Percentiles rank a stretch among this genome's conserved stretches.
Evolutionary conservation across 2,888 invertebrate species (phyloP).

Genomic region (Perdita meconis): DNA sequence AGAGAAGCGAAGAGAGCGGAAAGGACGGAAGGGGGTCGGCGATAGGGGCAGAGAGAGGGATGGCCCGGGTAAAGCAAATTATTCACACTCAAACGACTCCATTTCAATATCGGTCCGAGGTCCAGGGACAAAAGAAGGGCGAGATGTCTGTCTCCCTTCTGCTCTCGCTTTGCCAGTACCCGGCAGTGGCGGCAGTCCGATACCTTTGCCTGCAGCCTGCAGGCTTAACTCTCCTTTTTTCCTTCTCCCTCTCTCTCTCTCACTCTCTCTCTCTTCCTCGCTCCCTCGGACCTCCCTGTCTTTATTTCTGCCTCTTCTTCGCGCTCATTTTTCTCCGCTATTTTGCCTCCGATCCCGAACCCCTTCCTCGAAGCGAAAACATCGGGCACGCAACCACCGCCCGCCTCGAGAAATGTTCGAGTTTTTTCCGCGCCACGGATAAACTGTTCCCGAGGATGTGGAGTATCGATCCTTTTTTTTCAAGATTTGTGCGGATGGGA

Average conservation of each 20-base stretch:
- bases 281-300: no score
- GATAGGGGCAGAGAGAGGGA: slow-evolving; percentile 76
- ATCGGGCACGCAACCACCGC: slow-evolving; percentile 32
- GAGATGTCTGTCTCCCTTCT: slow-evolving; percentile 84
- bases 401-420: slow-evolving; percentile 42
- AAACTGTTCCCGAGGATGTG: neutral
- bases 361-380: slow-evolving; percentile 20
- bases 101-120: slow-evolving; percentile 87
- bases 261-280: slow-evolving; percentile 49
- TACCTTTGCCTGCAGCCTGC: slow-evolving; percentile 79
- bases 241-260: slow-evolving; percentile 41
- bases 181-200: slow-evolving; percentile 56
- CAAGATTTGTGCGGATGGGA: no score
- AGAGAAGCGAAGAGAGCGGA: slow-evolving; percentile 33
- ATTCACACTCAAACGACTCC: slow-evolving; percentile 90
- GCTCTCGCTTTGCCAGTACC: slow-evolving; percentile 78
- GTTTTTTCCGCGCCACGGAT: neutral
- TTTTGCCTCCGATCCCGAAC: slow-evolving; percentile 14
- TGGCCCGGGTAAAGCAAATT: slow-evolving; percentile 87
- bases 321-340: slow-evolving; percentile 37
- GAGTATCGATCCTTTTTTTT: neutral
- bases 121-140: slow-evolving; percentile 86
- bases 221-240: slow-evolving; percentile 73
- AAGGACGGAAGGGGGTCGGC: slow-evolving; percentile 58
- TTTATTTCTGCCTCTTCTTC: slow-evolving; percentile 56